Evolutionary conservation across 2,888 invertebrate species (phyloP).

Genomic region (Alviniconcha strummeri): DNA sequence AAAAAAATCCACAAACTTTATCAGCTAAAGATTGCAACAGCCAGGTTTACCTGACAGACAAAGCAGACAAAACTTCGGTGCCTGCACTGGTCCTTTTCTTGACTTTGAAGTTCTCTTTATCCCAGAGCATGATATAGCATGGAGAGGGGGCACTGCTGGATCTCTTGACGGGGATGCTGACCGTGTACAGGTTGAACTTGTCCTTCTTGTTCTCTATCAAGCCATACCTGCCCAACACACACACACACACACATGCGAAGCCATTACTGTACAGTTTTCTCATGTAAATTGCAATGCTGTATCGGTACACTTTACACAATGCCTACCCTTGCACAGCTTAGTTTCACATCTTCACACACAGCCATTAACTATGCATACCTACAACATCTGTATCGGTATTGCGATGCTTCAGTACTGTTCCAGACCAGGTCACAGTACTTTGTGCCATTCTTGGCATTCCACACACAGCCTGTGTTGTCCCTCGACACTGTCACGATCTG

Average conservation of each 20-base stretch:
- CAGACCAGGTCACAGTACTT: constrained; percentile 84
- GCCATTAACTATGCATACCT: constrained; percentile 54
- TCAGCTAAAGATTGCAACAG: no score
- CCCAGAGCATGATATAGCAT: constrained; percentile 88
- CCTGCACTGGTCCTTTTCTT: constrained; percentile 78
- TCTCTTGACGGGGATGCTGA: constrained; percentile 82
- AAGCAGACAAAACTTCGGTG: constrained; percentile 67
- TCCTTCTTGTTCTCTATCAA: constrained; percentile 81
- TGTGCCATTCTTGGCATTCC: constrained; percentile 82
- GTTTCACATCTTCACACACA: no score
- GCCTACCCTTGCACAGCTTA: no score
- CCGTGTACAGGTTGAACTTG: constrained; percentile 79
- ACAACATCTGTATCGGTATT: constrained; percentile 71
- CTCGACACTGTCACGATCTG: constrained; percentile 85
- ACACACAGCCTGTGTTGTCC: constrained; percentile 88
- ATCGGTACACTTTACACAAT: no score
- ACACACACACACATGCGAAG: background rate
- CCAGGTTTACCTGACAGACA: constrained; percentile 65
- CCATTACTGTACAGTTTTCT: no score
- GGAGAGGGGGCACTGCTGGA: constrained; percentile 53
- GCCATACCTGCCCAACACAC: constrained; percentile 74
- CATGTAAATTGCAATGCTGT: no score
- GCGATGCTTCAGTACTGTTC: constrained; percentile 74
- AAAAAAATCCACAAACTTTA: no score
- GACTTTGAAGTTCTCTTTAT: constrained; percentile 78